Percentiles rank a stretch among this genome's conserved stretches.
phyloP scores from a whole-genome alignment of 2,113 vertebrate species.

The Elephantulus edwardii region DNA sequence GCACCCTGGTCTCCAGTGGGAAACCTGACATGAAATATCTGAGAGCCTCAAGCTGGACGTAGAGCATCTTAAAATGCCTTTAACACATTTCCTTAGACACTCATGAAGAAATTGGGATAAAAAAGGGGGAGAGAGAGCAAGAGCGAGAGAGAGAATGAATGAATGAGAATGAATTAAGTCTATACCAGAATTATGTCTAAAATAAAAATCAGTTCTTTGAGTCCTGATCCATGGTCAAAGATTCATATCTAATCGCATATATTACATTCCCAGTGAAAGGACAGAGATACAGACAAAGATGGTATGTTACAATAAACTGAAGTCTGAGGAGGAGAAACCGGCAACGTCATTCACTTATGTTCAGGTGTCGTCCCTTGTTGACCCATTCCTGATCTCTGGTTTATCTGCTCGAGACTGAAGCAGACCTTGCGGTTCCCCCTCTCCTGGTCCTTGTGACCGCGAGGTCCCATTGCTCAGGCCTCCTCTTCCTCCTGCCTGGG shows the following conservation, averaged over 20 bases:
- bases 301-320: neutral
- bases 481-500: no score
- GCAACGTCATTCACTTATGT: no score
- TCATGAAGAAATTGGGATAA: neutral
- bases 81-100: slow-evolving; percentile 30
- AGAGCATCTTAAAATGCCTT: slow-evolving; percentile 39
- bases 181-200: slow-evolving; percentile 9
- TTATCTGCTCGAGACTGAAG: no score
- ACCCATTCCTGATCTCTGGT: no score
- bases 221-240: neutral
- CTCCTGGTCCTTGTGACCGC: no score
- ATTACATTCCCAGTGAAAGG: neutral
- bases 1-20: neutral
- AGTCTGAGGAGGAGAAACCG: no score
- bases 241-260: neutral
- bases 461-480: no score
- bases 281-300: neutral
- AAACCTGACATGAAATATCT: slow-evolving; percentile 42
- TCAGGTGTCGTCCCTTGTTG: no score
- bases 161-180: slow-evolving; percentile 13
- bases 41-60: slow-evolving; percentile 16
- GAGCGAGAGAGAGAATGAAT: no score
- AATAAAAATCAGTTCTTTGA: slow-evolving; percentile 30
- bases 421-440: no score
- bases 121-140: no score